Evolutionary conservation across 2,888 invertebrate genomes (phyloP), one percentile per base, ranked within the genome.

Genomic region (Deilephila porcellus): DNA sequence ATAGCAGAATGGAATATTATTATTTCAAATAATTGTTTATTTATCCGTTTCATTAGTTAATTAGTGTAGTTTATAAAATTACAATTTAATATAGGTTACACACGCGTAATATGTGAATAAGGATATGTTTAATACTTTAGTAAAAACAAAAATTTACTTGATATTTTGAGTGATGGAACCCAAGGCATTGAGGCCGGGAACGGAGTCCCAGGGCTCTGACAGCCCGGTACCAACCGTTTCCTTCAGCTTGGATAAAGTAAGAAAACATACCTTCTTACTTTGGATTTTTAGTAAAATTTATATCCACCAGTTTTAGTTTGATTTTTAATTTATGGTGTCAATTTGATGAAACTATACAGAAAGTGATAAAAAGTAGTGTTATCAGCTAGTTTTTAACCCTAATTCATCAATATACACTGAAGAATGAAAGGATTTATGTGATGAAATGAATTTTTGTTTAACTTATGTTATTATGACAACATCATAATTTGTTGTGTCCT

Each of bases 161-260:
- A 37, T 59, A 64, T 84, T 62, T 78, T 84, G 75, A 59, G 70
- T 72, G 72, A 88, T 88, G 89, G 84, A 86, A 71, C 77, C 75
- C 45, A 77, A 77, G 76, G 78, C 74, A 34, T 53, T 78, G 19
- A 83, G 80, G 72, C 74, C 78, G 37, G 85, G 85, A 3, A 79
- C 83, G 25, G 86, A 86, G 74, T 85, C 87, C 45, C 86, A 85
- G 74, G 86, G 85, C 76, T 85, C 88, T n/a, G 82, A 84, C 45
- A 87, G 85, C 70, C 79, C 83, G 37, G 83, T 77, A 0, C 82
- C 82, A 3, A 83, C 85, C 17, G 88, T 82, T 7, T 81, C 83
- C 19, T 74, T 81, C 14, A 76, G 75, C 20, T 74, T 74, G 29
- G 80, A 81, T 63, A 82, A 79, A 77, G 88, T 87, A 77, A 83